Evolutionary conservation across 2,113 vertebrate genomes (phyloP).

Genomic region (Stigmatopora nigra): DNA sequence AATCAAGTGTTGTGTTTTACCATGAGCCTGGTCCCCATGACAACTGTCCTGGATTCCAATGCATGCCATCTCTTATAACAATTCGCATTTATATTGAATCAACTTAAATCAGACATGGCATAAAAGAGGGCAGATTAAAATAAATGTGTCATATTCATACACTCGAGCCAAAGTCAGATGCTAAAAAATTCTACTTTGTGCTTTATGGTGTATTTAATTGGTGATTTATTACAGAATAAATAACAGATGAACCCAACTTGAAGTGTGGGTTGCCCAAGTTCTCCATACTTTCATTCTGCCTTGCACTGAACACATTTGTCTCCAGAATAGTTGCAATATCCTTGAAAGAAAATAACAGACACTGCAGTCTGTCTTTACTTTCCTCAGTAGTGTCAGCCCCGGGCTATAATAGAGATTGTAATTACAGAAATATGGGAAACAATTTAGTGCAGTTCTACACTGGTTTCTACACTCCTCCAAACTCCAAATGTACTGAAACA

Average conservation of each 20-base stretch:
- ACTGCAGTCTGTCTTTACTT: neutral
- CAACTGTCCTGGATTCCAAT: conserved; percentile 64
- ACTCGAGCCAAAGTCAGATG: neutral
- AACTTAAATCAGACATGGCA: conserved; percentile 35
- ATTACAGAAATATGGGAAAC: neutral
- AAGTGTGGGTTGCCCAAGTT: neutral
- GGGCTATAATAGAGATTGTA: neutral
- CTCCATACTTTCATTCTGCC: conserved; percentile 1
- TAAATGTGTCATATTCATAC: conserved; percentile 1
- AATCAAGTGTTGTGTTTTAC: conserved; percentile 63
- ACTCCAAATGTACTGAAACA: neutral
- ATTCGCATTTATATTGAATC: conserved; percentile 59
- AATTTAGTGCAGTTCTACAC: neutral
- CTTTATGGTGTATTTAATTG: neutral
- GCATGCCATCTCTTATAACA: conserved; percentile 38
- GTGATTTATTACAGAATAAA: neutral
- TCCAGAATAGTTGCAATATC: conserved; percentile 4
- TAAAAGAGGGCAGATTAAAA: conserved; percentile 22
- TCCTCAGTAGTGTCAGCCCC: neutral
- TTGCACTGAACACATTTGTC: conserved; percentile 1
- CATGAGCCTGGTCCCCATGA: conserved; percentile 56
- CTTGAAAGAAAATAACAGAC: neutral
- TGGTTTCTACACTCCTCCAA: neutral
- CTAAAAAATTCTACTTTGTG: neutral
- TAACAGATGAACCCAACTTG: neutral